phyloP scores from a whole-genome alignment of 2,797 vertebrate species.

The Diplodus puntazzo region DNA sequence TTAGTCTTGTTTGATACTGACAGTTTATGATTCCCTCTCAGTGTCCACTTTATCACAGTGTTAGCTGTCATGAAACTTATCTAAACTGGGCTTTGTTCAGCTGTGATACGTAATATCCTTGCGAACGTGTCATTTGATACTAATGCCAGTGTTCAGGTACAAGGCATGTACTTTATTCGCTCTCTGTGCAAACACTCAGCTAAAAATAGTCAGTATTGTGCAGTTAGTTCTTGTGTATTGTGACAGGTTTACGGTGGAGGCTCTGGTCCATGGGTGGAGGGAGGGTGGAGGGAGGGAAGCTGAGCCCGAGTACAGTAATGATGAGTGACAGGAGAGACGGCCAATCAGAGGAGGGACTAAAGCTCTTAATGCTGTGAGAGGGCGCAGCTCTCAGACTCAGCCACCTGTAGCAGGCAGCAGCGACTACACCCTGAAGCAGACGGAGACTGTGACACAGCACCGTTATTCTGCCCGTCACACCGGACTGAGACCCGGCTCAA shows the following conservation, averaged over 20 bases:
- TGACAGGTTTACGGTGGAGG: conserved; percentile 7
- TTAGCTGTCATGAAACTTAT: neutral
- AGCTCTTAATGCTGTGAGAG: conserved; percentile 66
- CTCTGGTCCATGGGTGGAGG: neutral
- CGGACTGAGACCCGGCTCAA: neutral
- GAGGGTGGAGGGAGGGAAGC: too few relatives aligned
- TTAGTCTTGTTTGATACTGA: too few relatives aligned
- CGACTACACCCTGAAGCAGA: conserved; percentile 4
- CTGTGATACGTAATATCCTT: neutral
- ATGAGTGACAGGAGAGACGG: conserved; percentile 59
- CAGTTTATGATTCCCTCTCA: neutral
- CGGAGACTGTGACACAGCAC: conserved; percentile 9
- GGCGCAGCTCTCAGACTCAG: conserved; percentile 26
- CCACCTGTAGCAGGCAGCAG: conserved; percentile 77
- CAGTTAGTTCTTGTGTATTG: neutral
- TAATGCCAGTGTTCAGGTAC: neutral
- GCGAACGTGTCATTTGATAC: neutral
- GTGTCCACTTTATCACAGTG: neutral
- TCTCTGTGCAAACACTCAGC: neutral
- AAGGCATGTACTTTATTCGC: neutral
- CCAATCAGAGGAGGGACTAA: conserved; percentile 63
- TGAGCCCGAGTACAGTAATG: conserved; percentile 6
- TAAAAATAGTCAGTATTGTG: conserved; percentile 19
- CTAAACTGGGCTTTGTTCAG: neutral
- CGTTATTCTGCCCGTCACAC: conserved; percentile 25